A percentile compares a stretch with the other conserved stretches of the same genome.
phyloP scores from a whole-genome alignment of 2,797 vertebrate genomes.

The Mergus octosetaceus region DNA sequence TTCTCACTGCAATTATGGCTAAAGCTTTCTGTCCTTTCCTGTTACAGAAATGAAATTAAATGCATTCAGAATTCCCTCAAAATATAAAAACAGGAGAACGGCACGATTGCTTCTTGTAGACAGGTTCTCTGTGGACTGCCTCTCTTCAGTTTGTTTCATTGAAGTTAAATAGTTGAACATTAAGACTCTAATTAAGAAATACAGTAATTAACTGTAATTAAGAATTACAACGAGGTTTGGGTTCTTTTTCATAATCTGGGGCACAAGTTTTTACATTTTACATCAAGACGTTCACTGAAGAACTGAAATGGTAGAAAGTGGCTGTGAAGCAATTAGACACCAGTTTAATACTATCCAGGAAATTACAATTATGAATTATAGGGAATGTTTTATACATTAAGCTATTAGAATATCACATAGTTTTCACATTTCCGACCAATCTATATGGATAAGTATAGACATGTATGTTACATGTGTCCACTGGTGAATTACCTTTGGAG shows the following conservation, averaged over 20 bases:
- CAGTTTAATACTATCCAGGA: neutral
- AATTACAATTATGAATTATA: conserved; percentile 32
- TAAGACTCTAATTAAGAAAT: conserved; percentile 42
- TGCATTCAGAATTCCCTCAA: neutral
- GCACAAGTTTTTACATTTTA: conserved; percentile 3
- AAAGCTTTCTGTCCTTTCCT: neutral
- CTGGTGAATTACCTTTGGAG: neutral
- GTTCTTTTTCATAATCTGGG: neutral
- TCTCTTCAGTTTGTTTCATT: conserved; percentile 14
- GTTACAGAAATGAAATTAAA: neutral
- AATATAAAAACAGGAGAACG: neutral
- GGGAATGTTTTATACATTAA: neutral
- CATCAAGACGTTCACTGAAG: conserved; percentile 5
- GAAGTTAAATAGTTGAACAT: conserved; percentile 38
- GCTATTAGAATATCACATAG: neutral
- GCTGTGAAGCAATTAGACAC: neutral
- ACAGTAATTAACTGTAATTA: conserved; percentile 51
- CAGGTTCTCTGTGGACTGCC: neutral
- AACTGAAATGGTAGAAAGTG: neutral
- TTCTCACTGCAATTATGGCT: neutral
- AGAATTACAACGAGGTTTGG: conserved; percentile 10
- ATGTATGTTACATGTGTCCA: neutral
- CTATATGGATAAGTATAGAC: neutral
- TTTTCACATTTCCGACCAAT: neutral
- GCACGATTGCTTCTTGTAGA: neutral